Conservation (phyloP, 2,797 vertebrate species). For the Allobates femoralis region DNA sequence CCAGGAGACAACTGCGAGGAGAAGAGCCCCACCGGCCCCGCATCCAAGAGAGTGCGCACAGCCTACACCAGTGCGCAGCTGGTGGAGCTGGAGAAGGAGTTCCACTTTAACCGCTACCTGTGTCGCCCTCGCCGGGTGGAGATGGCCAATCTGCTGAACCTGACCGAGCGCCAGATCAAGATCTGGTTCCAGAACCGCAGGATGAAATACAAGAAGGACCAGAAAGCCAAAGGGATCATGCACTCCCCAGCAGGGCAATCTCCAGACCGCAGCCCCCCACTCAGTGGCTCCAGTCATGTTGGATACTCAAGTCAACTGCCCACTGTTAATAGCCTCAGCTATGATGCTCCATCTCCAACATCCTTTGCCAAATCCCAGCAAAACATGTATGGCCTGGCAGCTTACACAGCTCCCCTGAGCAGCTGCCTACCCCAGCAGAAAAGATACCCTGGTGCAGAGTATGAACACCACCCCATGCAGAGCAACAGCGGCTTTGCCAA, state of each 20-base stretch:
- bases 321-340: constrained; percentile 87
- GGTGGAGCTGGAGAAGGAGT: constrained; percentile 98
- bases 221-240: constrained; percentile 98
- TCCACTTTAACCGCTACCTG: constrained; percentile 97
- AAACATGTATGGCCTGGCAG: constrained; percentile 98
- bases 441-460: constrained; percentile 93
- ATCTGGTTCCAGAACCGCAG: constrained; percentile 99
- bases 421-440: constrained; percentile 98
- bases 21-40: constrained; percentile 95
- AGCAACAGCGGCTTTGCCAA: constrained; percentile 90
- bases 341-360: constrained; percentile 95
- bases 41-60: constrained; percentile 96
- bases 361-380: constrained; percentile 97
- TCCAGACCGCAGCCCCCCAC: constrained; percentile 93
- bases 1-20: constrained; percentile 95
- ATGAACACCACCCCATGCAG: constrained; percentile 96
- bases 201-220: constrained; percentile 99
- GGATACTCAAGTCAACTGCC: constrained; percentile 95
- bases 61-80: constrained; percentile 97
- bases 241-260: constrained; percentile 97
- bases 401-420: constrained; percentile 96
- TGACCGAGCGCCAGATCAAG: constrained; percentile 98
- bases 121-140: constrained; percentile 96
- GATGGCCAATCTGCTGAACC: constrained; percentile 97
- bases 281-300: constrained; percentile 91